Base-by-base conservation (phyloP, 2,888 invertebrate species). In the Dryobotodes eremita region DNA sequence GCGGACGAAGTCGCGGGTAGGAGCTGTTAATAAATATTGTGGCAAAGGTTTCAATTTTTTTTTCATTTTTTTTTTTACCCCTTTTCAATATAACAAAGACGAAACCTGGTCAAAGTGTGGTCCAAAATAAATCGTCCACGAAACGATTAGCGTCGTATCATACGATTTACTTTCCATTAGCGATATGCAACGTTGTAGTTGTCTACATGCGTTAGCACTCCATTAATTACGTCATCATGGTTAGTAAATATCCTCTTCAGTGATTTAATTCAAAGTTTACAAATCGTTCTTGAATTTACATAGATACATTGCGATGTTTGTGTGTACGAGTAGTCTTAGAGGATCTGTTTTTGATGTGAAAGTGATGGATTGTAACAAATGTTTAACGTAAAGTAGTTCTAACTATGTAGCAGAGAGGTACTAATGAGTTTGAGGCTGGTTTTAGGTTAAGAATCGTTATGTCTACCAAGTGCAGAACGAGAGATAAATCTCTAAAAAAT, bases 201-300 rank as follows among this genome's bases (percentile, higher is more conserved):
- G 20, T 13, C 11, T 26, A 5, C 10, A 17, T 59, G 7, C 1
- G 20, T 65, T 42, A 77, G 36, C 13, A 26, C 61, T 78, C 66
- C 79, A 83, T 83, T 78, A 23, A 20, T 20, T 11, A 48, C 15
- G 31, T 11, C 46, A 4, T 65, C 78, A 53, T 59, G 17, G 42
- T 50, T n/a, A 31, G 7, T 42, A 23, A 62, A 23, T 23, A 46
- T 57, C 36, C 26, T 55, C 48, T 79, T 71, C 53, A 59, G 46
- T 78, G 71, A 82, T 59, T 55, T 70, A 59, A 79, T 79, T 82
- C 31, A 20, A 64, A 61, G 79, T 84, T 64, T 55, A 20, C 68
- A 53, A 71, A 61, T 61, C 42, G 5, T 31, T 53, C 26, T 61
- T 42, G n/a, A 55, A 72, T 59, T 64, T n/a, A 79, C 64, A 53